phyloP scores from a whole-genome alignment of 2,797 vertebrate genomes.

The Scolopax rusticola region DNA sequence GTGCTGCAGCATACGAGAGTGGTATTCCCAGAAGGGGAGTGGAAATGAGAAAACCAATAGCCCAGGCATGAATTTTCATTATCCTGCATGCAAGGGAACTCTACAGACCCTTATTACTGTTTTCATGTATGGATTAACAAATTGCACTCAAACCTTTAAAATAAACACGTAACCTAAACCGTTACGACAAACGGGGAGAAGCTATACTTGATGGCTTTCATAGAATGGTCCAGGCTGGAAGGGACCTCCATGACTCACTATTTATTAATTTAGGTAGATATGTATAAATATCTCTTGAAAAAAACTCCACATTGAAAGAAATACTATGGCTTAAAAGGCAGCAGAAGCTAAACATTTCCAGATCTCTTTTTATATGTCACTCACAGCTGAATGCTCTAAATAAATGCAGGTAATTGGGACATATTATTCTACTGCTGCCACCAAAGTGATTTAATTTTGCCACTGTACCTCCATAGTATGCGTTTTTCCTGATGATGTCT shows the following conservation, averaged over 20 bases:
- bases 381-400: not conserved
- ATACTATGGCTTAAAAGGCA: not conserved
- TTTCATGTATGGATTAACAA: not conserved
- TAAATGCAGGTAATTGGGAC: not conserved
- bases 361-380: not conserved
- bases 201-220: not conserved
- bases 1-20: not conserved
- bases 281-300: not conserved
- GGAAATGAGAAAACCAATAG: constrained; percentile 28
- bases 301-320: not conserved
- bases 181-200: not conserved
- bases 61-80: not conserved
- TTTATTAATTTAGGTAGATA: not conserved
- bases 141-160: not conserved
- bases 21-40: constrained; percentile 19
- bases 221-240: no score
- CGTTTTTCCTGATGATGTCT: constrained; percentile 95
- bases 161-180: not conserved
- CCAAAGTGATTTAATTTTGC: not conserved
- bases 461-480: constrained; percentile 95
- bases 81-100: not conserved
- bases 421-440: not conserved
- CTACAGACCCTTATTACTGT: not conserved
- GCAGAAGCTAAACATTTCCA: not conserved
- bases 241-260: not conserved